Base-by-base conservation (phyloP, 2,888 invertebrate genomes). In the Drosophila antonietae region DNA sequence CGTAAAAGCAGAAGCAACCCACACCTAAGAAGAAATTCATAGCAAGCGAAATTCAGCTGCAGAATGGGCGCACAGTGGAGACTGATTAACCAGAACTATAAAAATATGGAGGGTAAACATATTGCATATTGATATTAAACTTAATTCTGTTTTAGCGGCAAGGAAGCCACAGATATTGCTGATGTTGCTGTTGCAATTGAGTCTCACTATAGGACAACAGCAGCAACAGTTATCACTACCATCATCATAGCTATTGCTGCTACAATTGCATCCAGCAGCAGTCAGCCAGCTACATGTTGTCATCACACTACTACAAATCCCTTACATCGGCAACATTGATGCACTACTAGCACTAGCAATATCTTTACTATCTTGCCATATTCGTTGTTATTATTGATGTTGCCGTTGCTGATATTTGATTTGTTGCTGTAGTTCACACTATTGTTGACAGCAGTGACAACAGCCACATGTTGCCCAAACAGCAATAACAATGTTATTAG, bases 21-120 rank as follows among this genome's bases (percentile, higher is more conserved):
- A 18, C 52, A 61, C 67, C 39, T 41, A 47, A 76, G 65, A 49
- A 39, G 33, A 35, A 65, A 51, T 75, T 62, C 28, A 62, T 59
- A 44, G 18, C 43, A 57, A 47, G 14, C 10, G 20, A 31, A 51
- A 15, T 12, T 31, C 39, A 28, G 46, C 43, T 39, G 46, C 33
- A 73, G 35, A 44, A 91, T 91, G 91, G 90, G 82, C 61, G 78
- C 90, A 70, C 89, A 91, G 86, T 91, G 91, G 91, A 91, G 88
- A 68, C 55, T 75, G 73, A 91, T 91, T 68, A 91, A 91, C 76
- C 73, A 65, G 62, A 91, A 88, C 78, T 91, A 91, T 78, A 91
- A 91, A 67, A 90, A 91, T 74, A 71, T 91, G 79, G 91, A 91
- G 77, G 91, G 91, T 91, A 88, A 89, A 79, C 44, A 63, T 37